Evolutionary conservation across 37 sponge, comb jelly and placozoan genomes (phyloP), one percentile per base, ranked within the genome.

Genomic region (Chondrilla cf. caribensis): DNA sequence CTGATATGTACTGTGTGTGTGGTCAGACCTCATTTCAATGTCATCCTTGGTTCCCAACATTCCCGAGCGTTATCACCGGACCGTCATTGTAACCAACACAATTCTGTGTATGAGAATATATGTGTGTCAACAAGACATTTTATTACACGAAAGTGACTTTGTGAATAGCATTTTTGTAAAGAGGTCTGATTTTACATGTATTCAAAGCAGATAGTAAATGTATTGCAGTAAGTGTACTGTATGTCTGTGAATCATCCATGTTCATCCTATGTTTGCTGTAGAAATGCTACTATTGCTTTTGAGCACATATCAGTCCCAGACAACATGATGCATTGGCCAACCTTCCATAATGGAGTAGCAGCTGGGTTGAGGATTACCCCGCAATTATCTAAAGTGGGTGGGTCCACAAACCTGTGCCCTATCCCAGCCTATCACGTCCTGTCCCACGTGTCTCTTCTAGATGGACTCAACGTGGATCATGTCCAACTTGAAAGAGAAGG

Each of bases 261-360:
- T 8, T 9, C 17, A 29, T 3, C 31, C n/a, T 83, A 15, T 14
- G 40, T 72, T 72, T 38, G 35, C 32, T 51, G 47, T 68, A 89
- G 86, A 37, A 92, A 92, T 39, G 31, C 90, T 19, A 79, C 92
- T 19, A 82, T 98, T 39, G 86, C 77, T 9, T 65, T 91, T 73
- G 96, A 95, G 47, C 86, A 86, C 80, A 79, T 91, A 18, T 90
- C 90, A 18, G 92, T 85, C 36, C 95, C 95, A 24, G 65, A 83
- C 43, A 59, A 87, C 67, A 92, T 96, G 93, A 81, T 68, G 6
- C 59, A 58, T 24, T 98, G 99, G 99, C 83, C 94, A 17, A 82
- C 85, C 80, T 98, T 98, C 58, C 96, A 98, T 79, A 98, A 96
- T 88, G 96, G 96, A n/a, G 99, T 96, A 2, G 99, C 99, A 15